phyloP scores from a whole-genome alignment of 2,888 invertebrate species.

The Drosophila pseudotalamancana region DNA sequence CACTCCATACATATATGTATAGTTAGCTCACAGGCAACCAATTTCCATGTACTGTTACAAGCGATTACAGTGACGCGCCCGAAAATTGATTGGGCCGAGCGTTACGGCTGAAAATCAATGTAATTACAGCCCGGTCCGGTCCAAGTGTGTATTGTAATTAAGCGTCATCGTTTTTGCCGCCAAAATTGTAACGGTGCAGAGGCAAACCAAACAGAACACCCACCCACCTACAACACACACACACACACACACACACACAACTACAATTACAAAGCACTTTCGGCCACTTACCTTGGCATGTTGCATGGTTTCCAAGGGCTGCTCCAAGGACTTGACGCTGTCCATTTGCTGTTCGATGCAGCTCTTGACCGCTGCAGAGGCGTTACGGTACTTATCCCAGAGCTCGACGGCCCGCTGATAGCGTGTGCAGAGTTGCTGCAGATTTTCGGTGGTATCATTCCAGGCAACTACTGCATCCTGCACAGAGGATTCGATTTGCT shows the following conservation, averaged over 20 bases:
- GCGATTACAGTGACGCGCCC: slow-evolving; percentile 66
- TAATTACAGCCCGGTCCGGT: slow-evolving; percentile 58
- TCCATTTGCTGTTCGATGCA: slow-evolving; percentile 92
- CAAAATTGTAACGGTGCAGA: slow-evolving; percentile 44
- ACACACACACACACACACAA: no score
- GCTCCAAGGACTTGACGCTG: slow-evolving; percentile 87
- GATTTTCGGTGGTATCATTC: slow-evolving; percentile 91
- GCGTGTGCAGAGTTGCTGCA: slow-evolving; percentile 90
- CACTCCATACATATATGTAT: background rate
- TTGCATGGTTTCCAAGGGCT: slow-evolving; percentile 88
- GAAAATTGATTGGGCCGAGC: slow-evolving; percentile 59
- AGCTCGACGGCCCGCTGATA: slow-evolving; percentile 93
- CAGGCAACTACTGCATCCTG: slow-evolving; percentile 92
- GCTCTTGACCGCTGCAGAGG: slow-evolving; percentile 90
- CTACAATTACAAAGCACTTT: background rate
- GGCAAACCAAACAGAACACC: no score
- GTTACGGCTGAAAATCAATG: slow-evolving; percentile 65
- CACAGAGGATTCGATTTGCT: slow-evolving; percentile 90
- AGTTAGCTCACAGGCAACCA: slow-evolving; percentile 35
- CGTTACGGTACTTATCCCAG: slow-evolving; percentile 92
- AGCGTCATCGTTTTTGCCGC: slow-evolving; percentile 42
- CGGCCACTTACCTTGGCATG: slow-evolving; percentile 88
- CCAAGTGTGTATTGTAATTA: slow-evolving; percentile 50
- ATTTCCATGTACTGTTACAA: slow-evolving; percentile 46
- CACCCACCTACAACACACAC: no score